Conservation (phyloP, 2,113 vertebrate species). For the Chlorodrepanis virens region DNA sequence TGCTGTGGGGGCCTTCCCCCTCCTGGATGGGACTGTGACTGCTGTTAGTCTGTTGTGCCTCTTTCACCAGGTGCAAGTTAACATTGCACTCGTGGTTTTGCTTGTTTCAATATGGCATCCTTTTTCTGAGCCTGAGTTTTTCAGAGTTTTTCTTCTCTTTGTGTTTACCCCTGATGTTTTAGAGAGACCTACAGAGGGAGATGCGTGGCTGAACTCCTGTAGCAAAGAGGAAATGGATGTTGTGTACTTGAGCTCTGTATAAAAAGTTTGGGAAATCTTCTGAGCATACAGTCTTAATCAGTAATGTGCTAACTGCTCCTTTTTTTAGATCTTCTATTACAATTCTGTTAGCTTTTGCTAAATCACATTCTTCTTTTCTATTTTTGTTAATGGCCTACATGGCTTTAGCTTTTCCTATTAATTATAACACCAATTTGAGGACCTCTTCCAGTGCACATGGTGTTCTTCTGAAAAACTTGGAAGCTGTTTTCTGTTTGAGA, state of each 20-base stretch:
- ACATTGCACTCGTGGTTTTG: accelerated
- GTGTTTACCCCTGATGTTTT: background rate
- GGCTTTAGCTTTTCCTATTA: background rate
- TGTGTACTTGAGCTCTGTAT: background rate
- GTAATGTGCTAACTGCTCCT: background rate
- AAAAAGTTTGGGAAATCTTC: background rate
- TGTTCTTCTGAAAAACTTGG: background rate
- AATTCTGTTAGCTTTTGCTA: background rate
- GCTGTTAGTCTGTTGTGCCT: background rate
- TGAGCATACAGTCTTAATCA: background rate
- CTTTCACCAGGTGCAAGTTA: background rate
- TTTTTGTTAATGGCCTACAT: background rate
- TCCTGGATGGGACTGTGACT: background rate
- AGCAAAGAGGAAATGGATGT: background rate
- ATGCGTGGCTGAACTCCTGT: background rate
- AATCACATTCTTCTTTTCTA: background rate
- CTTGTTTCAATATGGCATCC: background rate
- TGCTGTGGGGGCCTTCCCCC: background rate
- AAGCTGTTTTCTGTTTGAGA: background rate
- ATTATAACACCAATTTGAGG: background rate
- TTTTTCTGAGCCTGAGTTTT: background rate
- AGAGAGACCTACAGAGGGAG: background rate
- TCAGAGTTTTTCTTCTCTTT: background rate
- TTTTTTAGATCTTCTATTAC: accelerated
- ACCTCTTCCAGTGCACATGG: background rate